Conservation (phyloP, 2,797 vertebrate genomes). For the Dipus sagitta region DNA sequence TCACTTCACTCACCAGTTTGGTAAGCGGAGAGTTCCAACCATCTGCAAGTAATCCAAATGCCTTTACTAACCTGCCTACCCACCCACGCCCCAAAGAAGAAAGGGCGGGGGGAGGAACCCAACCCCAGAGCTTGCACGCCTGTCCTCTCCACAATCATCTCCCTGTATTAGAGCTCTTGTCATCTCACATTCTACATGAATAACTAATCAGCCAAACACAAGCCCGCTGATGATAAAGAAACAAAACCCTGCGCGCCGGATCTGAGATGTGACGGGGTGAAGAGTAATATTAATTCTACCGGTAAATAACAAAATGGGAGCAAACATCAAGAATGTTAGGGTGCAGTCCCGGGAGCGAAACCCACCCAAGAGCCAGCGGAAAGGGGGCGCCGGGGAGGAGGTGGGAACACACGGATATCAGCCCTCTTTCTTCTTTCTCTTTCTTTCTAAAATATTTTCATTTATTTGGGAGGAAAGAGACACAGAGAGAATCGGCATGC, state of each 20-base stretch:
- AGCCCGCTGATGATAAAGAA: conserved; percentile 68
- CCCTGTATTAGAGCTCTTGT: conserved; percentile 76
- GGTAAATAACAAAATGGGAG: conserved; percentile 64
- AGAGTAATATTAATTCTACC: conserved; percentile 72
- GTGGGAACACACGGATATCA: accelerated
- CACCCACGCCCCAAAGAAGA: not conserved
- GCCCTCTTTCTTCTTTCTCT: not conserved
- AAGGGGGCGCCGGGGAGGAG: not conserved
- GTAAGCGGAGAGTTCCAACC: conserved; percentile 29
- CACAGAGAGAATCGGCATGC: no score
- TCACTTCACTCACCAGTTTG: not conserved
- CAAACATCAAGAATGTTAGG: not conserved
- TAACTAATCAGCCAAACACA: conserved; percentile 81
- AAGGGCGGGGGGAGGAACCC: not conserved
- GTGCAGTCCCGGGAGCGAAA: not conserved
- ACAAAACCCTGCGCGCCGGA: conserved; percentile 50
- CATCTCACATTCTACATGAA: conserved; percentile 77
- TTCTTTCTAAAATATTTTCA: not conserved
- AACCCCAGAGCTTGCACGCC: not conserved
- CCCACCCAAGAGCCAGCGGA: not conserved
- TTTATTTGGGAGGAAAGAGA: no score
- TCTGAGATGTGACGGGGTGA: conserved; percentile 54
- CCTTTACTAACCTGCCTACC: conserved; percentile 60
- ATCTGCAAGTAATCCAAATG: conserved; percentile 37
- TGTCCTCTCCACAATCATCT: conserved; percentile 59